Evolutionary conservation across 2,797 vertebrate genomes (phyloP).

Genomic region (Limnodromus scolopaceus): DNA sequence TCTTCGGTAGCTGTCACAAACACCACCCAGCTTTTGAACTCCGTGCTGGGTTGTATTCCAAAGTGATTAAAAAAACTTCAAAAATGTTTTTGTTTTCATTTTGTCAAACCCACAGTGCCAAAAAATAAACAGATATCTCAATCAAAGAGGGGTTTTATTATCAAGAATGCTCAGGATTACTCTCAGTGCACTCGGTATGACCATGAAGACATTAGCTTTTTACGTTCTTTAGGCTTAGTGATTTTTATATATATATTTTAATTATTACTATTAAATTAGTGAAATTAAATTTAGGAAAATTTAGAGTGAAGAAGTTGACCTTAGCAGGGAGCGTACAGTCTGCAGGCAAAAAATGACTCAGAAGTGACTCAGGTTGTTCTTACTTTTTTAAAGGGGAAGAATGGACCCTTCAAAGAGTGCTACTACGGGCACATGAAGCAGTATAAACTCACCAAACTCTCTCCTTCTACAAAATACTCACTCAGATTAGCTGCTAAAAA

Average conservation of each 20-base stretch:
- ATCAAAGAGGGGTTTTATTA: neutral
- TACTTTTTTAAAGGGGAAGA: slow-evolving; percentile 74
- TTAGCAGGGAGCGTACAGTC: neutral
- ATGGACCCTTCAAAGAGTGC: slow-evolving; percentile 80
- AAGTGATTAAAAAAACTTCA: neutral
- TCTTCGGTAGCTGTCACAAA: neutral
- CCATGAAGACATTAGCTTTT: neutral
- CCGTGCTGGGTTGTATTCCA: neutral
- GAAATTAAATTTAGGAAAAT: neutral
- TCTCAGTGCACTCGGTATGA: neutral
- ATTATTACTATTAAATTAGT: neutral
- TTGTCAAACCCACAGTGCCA: neutral
- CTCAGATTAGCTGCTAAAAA: slow-evolving; percentile 86
- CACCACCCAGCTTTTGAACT: neutral
- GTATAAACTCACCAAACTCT: slow-evolving; percentile 79
- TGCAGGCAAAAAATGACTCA: neutral
- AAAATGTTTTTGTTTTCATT: neutral
- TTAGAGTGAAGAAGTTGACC: neutral
- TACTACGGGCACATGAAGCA: slow-evolving; percentile 84
- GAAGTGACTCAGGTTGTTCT: neutral
- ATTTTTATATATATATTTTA: neutral
- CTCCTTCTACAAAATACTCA: slow-evolving; percentile 80
- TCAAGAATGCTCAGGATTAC: neutral
- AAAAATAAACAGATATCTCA: neutral
- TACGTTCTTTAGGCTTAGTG: neutral